Evolutionary conservation across 2,888 invertebrate genomes (phyloP), one percentile per base, ranked within the genome.

Genomic region (Himalopsyche japonica): DNA sequence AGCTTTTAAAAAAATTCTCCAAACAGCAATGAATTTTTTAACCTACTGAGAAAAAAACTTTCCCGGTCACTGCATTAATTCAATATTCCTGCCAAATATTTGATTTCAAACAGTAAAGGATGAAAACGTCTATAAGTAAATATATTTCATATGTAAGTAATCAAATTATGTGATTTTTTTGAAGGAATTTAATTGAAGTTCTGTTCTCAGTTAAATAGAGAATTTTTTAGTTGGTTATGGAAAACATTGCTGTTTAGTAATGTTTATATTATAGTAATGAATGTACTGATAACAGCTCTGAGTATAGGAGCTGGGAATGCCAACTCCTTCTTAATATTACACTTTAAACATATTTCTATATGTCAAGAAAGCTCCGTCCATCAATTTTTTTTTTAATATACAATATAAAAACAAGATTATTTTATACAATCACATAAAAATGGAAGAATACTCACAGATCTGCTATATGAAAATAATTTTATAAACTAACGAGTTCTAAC

Each of bases 381-480:
- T 70, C 20, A 70, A 27, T 0, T n/a, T 79, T 47, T n/a, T 79
- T 47, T 70, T 57, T 12, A 70, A 70, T 79, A 48, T 48, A 79
- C 27, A 48, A 47, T 79, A 79, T 47, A 47, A 79, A 47, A 79
- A 79, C 37, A 79, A 82, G 34, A 82, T 70, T 70, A 79, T 76
- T 82, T 79, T 82, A 64, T 79, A 82, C 78, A 64, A 82, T 78
- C 79, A 82, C 79, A 79, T 79, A 79, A 82, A 79, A 82, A 79
- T 79, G 79, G 79, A 79, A 79, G 79, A 27, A 79, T 79, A 79
- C 79, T 79, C 79, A 37, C 77, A 79, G 47, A 47, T 79, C 47
- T 47, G 47, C 79, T 79, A 82, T 82, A 82, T 70, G 79, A 82
- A 82, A 82, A 82, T 82, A 82, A 77, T 77, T 79, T 82, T 82